These are phyloP conservation scores for Hyphantria cunea DNA, from an alignment of 1,140 invertebrate genomes.

Conservation along the genomic window DNA sequence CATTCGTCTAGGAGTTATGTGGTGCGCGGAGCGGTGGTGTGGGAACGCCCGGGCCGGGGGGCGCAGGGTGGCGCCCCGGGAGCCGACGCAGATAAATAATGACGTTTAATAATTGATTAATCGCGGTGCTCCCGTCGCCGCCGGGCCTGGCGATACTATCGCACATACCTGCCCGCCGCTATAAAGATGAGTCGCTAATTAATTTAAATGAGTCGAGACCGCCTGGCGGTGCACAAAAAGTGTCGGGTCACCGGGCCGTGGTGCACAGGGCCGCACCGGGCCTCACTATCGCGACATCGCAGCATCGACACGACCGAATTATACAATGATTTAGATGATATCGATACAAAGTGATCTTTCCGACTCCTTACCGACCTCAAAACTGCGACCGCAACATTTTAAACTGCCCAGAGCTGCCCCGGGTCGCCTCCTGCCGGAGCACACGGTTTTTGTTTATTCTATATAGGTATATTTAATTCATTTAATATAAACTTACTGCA, in stretches of 20 bases:
- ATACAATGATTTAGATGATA: slow-evolving; percentile 54
- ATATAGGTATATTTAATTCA: too few relatives aligned
- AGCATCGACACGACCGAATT: slow-evolving; percentile 30
- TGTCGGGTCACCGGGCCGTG: slow-evolving; percentile 15
- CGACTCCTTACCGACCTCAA: slow-evolving; percentile 3
- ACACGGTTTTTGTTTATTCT: too few relatives aligned
- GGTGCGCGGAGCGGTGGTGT: slow-evolving; percentile 18
- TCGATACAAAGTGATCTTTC: slow-evolving; percentile 33
- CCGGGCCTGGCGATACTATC: slow-evolving; percentile 49
- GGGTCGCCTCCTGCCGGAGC: too few relatives aligned
- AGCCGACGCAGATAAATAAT: slow-evolving; percentile 53
- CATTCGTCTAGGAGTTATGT: slow-evolving; percentile 45
- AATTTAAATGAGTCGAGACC: slow-evolving; percentile 60
- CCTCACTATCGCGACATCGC: slow-evolving; percentile 37
- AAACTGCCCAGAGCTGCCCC: too few relatives aligned
- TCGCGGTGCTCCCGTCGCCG: slow-evolving; percentile 39
- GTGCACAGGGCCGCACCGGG: background rate
- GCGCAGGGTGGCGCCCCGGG: slow-evolving; percentile 36
- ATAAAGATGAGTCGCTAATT: slow-evolving; percentile 56
- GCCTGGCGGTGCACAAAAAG: slow-evolving; percentile 40
- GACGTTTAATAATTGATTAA: slow-evolving; percentile 74
- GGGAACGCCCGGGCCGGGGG: slow-evolving; percentile 13
- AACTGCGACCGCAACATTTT: background rate
- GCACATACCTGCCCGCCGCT: slow-evolving; percentile 44
- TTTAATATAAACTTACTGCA: too few relatives aligned